phyloP scores from a whole-genome alignment of 2,113 vertebrate species.

The Pituophis catenifer region DNA sequence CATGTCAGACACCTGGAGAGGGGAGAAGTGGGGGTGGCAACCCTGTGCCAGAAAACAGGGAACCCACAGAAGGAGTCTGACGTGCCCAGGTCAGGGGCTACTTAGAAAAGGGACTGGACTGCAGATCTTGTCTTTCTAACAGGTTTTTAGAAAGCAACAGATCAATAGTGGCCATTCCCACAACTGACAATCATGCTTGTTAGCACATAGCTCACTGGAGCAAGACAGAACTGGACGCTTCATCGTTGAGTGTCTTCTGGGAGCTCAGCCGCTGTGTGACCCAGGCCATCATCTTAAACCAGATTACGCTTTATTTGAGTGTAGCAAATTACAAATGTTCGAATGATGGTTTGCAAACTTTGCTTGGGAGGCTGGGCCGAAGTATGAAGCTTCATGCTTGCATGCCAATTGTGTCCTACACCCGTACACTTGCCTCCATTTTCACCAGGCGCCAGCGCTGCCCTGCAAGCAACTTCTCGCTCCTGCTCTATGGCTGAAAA shows the following conservation, averaged over 20 bases:
- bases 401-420: neutral
- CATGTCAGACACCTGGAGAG: neutral
- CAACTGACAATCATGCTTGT: neutral
- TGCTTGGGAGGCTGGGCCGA: neutral
- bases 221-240: neutral
- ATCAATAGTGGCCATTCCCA: neutral
- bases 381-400: neutral
- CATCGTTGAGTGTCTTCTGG: neutral
- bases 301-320: neutral
- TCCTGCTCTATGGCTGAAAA: neutral
- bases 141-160: neutral
- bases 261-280: neutral
- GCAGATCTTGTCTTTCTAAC: neutral
- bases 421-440: neutral
- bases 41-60: neutral
- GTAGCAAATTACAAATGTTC: neutral
- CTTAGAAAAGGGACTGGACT: neutral
- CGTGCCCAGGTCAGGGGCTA: neutral
- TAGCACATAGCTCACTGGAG: neutral
- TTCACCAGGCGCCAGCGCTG: neutral
- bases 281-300: neutral
- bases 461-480: neutral
- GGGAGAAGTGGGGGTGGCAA: neutral
- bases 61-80: neutral
- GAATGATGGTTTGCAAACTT: neutral